A percentile compares a stretch with the other conserved stretches of the same genome.
Conservation (phyloP, 2,888 invertebrate species). For the Pristionchus mayeri region DNA sequence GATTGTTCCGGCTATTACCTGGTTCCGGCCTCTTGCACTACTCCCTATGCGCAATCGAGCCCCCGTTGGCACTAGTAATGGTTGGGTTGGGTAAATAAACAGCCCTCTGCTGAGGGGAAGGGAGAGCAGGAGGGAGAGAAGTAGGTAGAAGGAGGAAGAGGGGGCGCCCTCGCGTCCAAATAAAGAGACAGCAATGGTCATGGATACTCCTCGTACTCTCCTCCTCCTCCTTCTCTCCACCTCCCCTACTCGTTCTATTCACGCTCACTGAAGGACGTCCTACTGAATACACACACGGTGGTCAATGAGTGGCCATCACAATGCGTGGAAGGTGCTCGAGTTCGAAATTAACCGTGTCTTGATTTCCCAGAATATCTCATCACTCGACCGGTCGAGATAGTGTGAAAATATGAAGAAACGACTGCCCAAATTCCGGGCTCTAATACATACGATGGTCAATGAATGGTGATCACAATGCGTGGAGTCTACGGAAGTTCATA, state of each 20-base stretch:
- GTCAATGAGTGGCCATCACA: not conserved
- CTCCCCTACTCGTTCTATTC: conserved; percentile 27
- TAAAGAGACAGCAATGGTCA: conserved; percentile 33
- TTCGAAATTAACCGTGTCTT: no score
- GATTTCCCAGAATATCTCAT: not conserved
- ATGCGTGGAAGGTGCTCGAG: not conserved
- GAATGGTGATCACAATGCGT: no score
- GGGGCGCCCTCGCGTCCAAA: conserved; percentile 2
- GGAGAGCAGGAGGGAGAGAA: not conserved
- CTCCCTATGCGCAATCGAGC: no score
- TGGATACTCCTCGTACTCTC: conserved; percentile 29
- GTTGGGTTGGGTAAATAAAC: conserved; percentile 42
- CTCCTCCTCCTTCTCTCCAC: no score
- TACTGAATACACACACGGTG: not conserved
- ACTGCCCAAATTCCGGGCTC: not conserved
- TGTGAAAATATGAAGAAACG: not conserved
- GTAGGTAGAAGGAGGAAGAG: not conserved
- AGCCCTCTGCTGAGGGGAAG: no score
- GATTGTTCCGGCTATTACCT: no score
- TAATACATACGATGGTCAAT: no score
- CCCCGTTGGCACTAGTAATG: conserved; percentile 28
- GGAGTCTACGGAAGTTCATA: no score
- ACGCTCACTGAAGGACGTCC: not conserved
- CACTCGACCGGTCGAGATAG: no score
- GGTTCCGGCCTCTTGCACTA: no score